Conservation (phyloP, 2,113 vertebrate species). For the Macheiramphus alcinus region DNA sequence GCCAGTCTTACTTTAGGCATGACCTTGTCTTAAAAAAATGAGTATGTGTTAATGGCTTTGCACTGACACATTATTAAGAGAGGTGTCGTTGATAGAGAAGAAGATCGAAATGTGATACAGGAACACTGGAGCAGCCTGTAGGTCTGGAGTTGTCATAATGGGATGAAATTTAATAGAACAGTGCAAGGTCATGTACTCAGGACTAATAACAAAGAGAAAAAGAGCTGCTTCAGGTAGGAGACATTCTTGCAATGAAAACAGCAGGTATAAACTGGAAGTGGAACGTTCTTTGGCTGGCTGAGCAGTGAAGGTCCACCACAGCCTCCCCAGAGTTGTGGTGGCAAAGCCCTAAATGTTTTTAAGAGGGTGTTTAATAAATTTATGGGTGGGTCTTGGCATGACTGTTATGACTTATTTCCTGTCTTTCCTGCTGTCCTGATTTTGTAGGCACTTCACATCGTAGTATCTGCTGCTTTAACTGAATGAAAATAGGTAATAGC, state of each 20-base stretch:
- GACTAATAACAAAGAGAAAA: neutral
- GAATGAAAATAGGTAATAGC: neutral
- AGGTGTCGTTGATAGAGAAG: rapidly evolving
- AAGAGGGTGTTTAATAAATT: neutral
- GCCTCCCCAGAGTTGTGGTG: neutral
- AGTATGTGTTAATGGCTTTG: neutral
- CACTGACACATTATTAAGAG: neutral
- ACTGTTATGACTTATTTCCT: neutral
- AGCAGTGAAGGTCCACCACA: neutral
- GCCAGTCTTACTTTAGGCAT: neutral
- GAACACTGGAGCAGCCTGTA: neutral
- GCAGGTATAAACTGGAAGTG: neutral
- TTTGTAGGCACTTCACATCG: neutral
- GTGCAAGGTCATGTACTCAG: neutral
- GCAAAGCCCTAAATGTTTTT: neutral
- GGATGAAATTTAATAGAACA: neutral
- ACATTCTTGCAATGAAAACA: neutral
- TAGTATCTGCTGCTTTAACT: neutral
- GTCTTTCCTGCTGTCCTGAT: neutral
- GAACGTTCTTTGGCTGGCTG: neutral
- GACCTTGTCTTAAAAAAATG: neutral
- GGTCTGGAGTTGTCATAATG: neutral
- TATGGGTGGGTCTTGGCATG: neutral
- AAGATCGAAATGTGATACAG: neutral
- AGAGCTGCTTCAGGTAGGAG: neutral